Base-by-base conservation (phyloP, 2,888 invertebrate species). In the Hoplodrina blanda region DNA sequence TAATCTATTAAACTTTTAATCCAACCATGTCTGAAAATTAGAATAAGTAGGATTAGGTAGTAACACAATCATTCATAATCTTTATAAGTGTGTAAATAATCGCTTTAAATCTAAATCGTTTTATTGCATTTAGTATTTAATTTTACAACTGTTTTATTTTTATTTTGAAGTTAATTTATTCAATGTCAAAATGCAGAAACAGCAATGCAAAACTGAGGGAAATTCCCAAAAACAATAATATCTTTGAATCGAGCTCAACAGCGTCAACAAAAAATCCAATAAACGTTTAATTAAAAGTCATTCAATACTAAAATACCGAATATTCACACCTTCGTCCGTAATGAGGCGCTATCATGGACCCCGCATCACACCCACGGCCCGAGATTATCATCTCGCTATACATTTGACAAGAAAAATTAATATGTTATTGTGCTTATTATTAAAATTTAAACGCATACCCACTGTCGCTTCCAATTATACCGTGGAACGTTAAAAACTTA, bases 381-480 rank as follows among this genome's bases (percentile, higher is more conserved):
- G 63, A 87, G 88, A 88, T 87, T 87, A 86, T 70, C 73, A 88
- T 85, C 87, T 85, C 81, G 82, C 79, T 76, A 81, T 84, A 81
- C 85, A 80, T 85, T 84, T 76, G 84, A 84, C 84, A 84, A 84
- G 82, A 84, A 84, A 84, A 88, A 88, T 88, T 88, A 90, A 89
- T 89, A 89, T 86, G 84, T 87, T 86, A 89, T 90, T 89, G 86
- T 88, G 83, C 81, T 86, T 87, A 88, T 85, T 86, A 88, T 87
- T 86, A 86, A 85, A 85, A 85, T 87, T 85, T 87, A 85, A 84
- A 81, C 73, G 77, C 62, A 74, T 80, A 69, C 72, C 77, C 77
- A 73, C 76, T 73, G 77, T 78, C 82, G 73, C 76, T 72, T 74
- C 84, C 78, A 84, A 84, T 84, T 84, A 82, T 69, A 78, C 73